A percentile compares a stretch with the other conserved stretches of the same genome.
These are phyloP conservation scores for Sphyrna mokarran DNA, from an alignment of 2,113 vertebrate species.

Conservation along the genomic window DNA sequence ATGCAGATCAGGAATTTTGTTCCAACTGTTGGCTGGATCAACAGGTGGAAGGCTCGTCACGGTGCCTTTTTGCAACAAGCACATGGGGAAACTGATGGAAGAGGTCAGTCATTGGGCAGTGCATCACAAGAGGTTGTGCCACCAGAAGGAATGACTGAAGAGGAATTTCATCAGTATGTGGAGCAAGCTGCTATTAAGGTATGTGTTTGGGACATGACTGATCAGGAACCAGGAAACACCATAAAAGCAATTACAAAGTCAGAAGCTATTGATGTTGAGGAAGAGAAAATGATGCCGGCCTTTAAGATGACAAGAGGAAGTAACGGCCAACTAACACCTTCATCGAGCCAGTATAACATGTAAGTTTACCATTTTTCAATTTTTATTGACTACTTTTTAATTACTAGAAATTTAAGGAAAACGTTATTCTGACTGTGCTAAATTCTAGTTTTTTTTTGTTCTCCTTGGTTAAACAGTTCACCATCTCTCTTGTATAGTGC, in stretches of 20 bases:
- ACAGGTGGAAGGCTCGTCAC: conserved; percentile 52
- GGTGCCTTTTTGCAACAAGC: conserved; percentile 45
- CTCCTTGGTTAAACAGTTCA: not conserved
- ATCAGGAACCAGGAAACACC: not conserved
- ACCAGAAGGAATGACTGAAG: conserved; percentile 42
- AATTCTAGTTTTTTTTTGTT: not conserved
- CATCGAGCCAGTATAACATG: conserved; percentile 11
- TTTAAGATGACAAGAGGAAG: conserved; percentile 30
- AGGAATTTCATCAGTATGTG: conserved; percentile 49
- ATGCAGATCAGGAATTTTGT: conserved; percentile 50
- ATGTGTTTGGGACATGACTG: conserved; percentile 30
- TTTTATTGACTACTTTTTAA: not conserved
- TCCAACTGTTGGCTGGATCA: conserved; percentile 53
- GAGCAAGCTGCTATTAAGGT: conserved; percentile 39
- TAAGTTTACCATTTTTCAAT: not conserved
- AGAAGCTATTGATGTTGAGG: conserved; percentile 26
- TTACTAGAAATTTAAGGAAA: not conserved
- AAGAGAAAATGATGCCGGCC: conserved; percentile 18
- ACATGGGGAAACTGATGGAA: conserved; percentile 15
- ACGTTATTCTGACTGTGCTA: not conserved
- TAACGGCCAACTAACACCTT: conserved; percentile 22
- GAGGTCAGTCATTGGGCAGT: not conserved
- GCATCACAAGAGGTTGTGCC: not conserved
- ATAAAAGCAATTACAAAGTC: conserved; percentile 21
- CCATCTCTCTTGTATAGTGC: not conserved